Conservation (phyloP, 2,797 vertebrate species). For the Characodon lateralis region DNA sequence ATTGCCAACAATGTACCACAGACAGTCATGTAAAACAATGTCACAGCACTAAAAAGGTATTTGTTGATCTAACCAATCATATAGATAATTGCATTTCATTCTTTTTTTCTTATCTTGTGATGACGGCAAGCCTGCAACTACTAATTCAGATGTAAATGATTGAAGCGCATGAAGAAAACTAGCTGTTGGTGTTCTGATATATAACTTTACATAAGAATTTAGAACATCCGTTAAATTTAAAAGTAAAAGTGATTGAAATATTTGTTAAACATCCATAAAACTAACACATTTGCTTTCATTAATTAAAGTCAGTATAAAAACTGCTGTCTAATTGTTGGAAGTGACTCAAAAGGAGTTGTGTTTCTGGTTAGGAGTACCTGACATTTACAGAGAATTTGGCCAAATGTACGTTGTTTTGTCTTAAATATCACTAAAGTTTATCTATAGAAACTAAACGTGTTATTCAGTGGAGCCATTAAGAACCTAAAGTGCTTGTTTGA, state of each 20-base stretch:
- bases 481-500: neutral
- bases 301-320: neutral
- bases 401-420: neutral
- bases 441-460: neutral
- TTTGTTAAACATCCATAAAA: neutral
- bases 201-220: neutral
- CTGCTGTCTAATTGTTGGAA: neutral
- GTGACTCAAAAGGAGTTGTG: neutral
- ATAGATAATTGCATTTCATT: neutral
- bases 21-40: neutral
- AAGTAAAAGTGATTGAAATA: neutral
- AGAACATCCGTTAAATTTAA: neutral
- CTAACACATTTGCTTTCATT: neutral
- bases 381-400: neutral
- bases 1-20: neutral
- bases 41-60: neutral
- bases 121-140: neutral
- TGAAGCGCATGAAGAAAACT: neutral
- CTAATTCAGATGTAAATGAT: neutral
- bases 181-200: neutral
- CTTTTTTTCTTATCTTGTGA: neutral
- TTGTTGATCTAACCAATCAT: neutral
- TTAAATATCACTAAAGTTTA: neutral
- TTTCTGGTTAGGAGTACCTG: neutral
- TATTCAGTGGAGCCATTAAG: neutral